Evolutionary conservation across 2,797 vertebrate genomes (phyloP).

Genomic region (Lycodopsis pacificus): DNA sequence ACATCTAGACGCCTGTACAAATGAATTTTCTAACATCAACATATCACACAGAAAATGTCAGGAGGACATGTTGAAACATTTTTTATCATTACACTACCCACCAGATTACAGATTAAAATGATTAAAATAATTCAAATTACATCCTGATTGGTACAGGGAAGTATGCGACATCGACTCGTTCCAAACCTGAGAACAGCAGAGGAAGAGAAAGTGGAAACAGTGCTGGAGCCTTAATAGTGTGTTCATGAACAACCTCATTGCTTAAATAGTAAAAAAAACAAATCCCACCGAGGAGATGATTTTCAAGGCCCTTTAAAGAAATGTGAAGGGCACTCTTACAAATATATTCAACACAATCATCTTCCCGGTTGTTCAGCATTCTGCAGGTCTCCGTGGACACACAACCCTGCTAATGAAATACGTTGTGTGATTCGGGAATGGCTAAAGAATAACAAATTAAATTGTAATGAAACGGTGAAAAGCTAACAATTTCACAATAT

Average conservation of each 20-base stretch:
- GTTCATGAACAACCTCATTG: not conserved
- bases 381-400: not conserved
- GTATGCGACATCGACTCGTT: too few species aligned
- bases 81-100: too few species aligned
- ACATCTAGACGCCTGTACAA: too few species aligned
- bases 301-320: not conserved
- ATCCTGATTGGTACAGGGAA: not conserved
- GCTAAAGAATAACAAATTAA: not conserved
- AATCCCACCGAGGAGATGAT: not conserved
- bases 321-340: constrained; percentile 1
- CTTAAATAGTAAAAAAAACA: not conserved
- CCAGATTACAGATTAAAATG: not conserved
- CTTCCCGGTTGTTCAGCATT: not conserved
- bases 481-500: not conserved
- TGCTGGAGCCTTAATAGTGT: not conserved
- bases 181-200: not conserved
- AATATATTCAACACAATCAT: not conserved
- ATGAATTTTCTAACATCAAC: too few species aligned
- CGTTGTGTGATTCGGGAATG: not conserved
- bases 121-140: not conserved
- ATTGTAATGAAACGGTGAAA: not conserved
- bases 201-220: not conserved
- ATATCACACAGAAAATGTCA: too few species aligned
- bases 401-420: not conserved
- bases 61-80: too few species aligned